Percentiles rank a stretch among this genome's conserved stretches.
Evolutionary conservation across 2,113 vertebrate genomes (phyloP).

Genomic region (Gallinago media): DNA sequence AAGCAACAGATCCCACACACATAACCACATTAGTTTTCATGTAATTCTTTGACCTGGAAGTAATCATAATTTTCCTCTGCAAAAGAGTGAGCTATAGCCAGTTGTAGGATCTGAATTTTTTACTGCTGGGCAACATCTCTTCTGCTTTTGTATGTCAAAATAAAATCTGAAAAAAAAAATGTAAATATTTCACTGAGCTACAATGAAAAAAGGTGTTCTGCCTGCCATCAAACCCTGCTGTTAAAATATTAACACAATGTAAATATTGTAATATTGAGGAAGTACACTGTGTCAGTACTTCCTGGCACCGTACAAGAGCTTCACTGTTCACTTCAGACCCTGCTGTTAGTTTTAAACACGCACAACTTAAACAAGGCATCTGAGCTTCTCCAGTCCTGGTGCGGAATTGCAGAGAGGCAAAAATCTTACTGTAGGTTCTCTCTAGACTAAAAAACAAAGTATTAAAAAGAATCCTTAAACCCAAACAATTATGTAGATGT

Average conservation of each 20-base stretch:
- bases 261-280: constrained; percentile 73
- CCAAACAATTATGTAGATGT: constrained; percentile 41
- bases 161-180: background rate
- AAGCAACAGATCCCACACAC: background rate
- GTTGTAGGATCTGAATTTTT: background rate
- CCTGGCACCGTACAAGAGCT: constrained; percentile 60
- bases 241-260: constrained; percentile 71
- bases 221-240: constrained; percentile 29
- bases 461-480: constrained; percentile 37
- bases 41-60: constrained; percentile 22
- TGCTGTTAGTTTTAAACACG: constrained; percentile 57
- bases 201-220: constrained; percentile 61
- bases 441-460: background rate
- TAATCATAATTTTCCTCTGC: background rate
- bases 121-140: background rate
- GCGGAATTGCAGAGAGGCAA: constrained; percentile 9
- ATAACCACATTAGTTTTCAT: background rate
- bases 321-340: constrained; percentile 61
- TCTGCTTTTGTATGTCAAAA: constrained; percentile 25
- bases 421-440: constrained; percentile 9
- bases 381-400: constrained; percentile 60
- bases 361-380: constrained; percentile 64
- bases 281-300: constrained; percentile 71
- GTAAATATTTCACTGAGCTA: constrained; percentile 5
- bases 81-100: background rate